Evolutionary conservation across 2,113 vertebrate species (phyloP), one percentile per base, ranked within the genome.

Genomic region (Rattus norvegicus): DNA sequence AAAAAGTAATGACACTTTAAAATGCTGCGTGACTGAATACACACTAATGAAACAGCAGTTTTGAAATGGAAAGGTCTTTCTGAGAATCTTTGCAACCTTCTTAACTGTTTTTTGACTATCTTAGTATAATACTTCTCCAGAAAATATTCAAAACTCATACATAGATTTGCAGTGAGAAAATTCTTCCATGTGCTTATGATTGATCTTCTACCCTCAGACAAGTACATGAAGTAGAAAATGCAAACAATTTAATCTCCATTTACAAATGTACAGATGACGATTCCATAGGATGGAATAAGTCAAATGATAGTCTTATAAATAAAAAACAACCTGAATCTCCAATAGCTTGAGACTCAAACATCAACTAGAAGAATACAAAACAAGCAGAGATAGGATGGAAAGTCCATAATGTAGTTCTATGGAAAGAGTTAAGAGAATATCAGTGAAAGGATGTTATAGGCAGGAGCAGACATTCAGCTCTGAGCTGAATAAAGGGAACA

Each of bases 1-100:
- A 67, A 73, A 95, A 87, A n/a, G 9, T 72, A 28, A 94, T 85
- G 84, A 76, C 75, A 91, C 3, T 92, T 95, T 90, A 84, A 96
- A 95, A 97, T 72, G 7, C 10, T 92, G 11, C 93, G 43, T 47
- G 36, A 75, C 47, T 92, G 36, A 91, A 76, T 83, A 92, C 95
- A 97, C 52, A 86, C 22, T 84, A 80, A 94, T 92, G 61, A 94
- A 43, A 39, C 47, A 61, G 4, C 11, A 39, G 4, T 63, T 69
- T 79, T 91, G 65, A 85, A 95, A 89, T 43, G 20, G n/a, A 92
- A 20, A 59, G 2, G 26, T 75, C 26, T 76, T 93, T 70, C n/a
- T 95, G 10, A 89, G 36, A 85, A 33, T 49, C 17, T 83, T 95
- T 19, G 36, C 10, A 14, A 49, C 36, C 88, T 63, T 79, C 90